Base-by-base conservation (phyloP, 2,888 invertebrate species). In the Arrhopalites spinosus region DNA sequence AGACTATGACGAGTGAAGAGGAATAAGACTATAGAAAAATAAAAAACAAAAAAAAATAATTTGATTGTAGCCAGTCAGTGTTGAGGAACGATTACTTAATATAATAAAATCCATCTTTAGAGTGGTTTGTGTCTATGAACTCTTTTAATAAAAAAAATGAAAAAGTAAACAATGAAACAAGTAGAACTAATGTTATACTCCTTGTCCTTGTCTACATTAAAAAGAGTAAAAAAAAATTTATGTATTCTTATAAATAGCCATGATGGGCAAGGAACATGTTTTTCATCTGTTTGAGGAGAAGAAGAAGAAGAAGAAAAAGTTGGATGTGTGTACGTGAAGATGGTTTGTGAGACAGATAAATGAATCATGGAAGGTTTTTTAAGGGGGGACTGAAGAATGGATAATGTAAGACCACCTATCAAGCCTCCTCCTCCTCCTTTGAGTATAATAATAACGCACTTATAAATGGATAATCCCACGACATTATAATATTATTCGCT, bases 301-400 rank as follows among this genome's bases (percentile, higher is more conserved):
- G 64, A 3, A 63, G 63, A 63, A 15, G 29, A 29, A 63, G 63
- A 63, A 15, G 29, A 29, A 25, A 23, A 15, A 23, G 23, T 47
- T 15, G 47, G 23, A 25, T 53, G 36, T 27, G 15, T 59, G 25
- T 20, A 27, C 8, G 59, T 59, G 25, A 43, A 7, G 20, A 68
- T 74, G 68, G 68, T 68, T 74, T 74, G 69, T 74, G 74, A 74
- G 74, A 74, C 67, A 74, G 74, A 74, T 74, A 74, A 74, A 74
- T 74, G 74, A 74, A 74, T 68, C 67, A 74, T 56, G 74, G 45
- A 59, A 74, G 68, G 74, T 74, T 68, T 36, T 36, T 36, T 36
- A 36, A 36, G 36, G 36, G 68, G 68, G 68, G 68, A 68, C 61
- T 59, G 45, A 61, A 74, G 67, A 74, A 59, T 47, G 74, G 74